These are phyloP conservation scores for Fregata magnificens DNA, from an alignment of 2,113 vertebrate genomes.

Conservation along the genomic window DNA sequence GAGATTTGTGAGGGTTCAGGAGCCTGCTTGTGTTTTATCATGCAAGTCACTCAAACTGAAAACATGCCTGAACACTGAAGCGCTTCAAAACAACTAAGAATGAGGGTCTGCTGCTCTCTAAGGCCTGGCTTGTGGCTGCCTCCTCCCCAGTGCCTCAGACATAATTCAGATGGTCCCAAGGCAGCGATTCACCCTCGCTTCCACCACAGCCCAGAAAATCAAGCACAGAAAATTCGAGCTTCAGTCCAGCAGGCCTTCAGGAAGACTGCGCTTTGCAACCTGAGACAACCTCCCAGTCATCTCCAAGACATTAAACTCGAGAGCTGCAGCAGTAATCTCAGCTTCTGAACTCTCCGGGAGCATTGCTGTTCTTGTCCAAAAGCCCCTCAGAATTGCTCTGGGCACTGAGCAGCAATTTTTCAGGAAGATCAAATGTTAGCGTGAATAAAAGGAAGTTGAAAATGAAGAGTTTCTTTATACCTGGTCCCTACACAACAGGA, in stretches of 20 bases:
- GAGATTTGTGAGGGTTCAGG: background rate
- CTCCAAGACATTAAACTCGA: background rate
- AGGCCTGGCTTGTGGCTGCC: background rate
- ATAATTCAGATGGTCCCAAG: background rate
- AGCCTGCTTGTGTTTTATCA: background rate
- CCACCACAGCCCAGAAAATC: background rate
- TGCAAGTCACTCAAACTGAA: too few species aligned
- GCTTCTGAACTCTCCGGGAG: background rate
- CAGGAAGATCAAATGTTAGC: background rate
- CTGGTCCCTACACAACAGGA: background rate
- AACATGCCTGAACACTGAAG: background rate
- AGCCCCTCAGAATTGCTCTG: background rate
- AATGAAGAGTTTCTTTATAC: background rate
- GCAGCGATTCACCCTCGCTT: background rate
- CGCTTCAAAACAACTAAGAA: background rate
- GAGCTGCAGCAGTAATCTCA: background rate
- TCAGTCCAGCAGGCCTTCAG: accelerated
- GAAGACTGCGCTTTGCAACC: background rate
- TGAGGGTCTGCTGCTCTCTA: background rate
- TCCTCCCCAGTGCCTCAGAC: background rate
- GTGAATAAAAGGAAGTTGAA: background rate
- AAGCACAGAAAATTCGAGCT: background rate
- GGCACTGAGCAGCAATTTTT: background rate
- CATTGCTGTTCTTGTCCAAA: background rate
- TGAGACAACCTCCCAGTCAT: background rate